Conservation (phyloP, 1,140 invertebrate genomes). For the Archivesica marissinica region DNA sequence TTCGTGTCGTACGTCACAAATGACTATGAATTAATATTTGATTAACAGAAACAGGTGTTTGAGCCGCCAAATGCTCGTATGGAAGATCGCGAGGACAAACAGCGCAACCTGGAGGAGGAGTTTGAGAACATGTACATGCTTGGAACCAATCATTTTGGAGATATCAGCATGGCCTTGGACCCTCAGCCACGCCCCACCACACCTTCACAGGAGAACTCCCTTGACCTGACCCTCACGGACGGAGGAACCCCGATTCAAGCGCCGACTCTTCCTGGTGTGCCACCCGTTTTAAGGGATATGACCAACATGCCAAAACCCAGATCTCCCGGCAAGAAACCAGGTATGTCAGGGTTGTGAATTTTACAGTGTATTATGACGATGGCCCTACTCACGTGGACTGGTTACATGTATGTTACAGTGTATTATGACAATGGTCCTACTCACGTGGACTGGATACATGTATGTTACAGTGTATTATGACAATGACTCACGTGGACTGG, state of each 20-base stretch:
- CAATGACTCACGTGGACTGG: no score
- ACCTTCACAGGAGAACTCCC: constrained; percentile 48
- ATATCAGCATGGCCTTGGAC: constrained; percentile 76
- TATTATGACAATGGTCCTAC: no score
- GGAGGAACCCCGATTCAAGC: constrained; percentile 63
- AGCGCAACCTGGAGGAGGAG: constrained; percentile 78
- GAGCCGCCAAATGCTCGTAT: constrained; percentile 79
- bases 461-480: no score
- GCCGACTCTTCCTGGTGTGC: constrained; percentile 69
- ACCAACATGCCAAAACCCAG: constrained; percentile 71
- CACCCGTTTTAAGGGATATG: constrained; percentile 73
- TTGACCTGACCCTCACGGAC: background rate
- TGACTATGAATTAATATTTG: background rate
- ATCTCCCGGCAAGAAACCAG: constrained; percentile 67
- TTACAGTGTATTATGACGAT: no score
- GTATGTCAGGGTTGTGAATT: constrained; percentile 12
- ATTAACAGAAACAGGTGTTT: constrained; percentile 80
- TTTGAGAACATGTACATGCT: constrained; percentile 82
- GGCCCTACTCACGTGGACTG: no score
- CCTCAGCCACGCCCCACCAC: constrained; percentile 71
- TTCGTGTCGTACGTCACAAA: no score
- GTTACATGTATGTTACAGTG: no score
- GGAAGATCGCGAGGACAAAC: constrained; percentile 78
- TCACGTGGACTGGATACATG: no score
- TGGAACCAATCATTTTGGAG: constrained; percentile 73